Percentiles rank a stretch among this genome's conserved stretches.
Conservation (phyloP, 2,113 vertebrate species). For the Sceloporus tristichus region DNA sequence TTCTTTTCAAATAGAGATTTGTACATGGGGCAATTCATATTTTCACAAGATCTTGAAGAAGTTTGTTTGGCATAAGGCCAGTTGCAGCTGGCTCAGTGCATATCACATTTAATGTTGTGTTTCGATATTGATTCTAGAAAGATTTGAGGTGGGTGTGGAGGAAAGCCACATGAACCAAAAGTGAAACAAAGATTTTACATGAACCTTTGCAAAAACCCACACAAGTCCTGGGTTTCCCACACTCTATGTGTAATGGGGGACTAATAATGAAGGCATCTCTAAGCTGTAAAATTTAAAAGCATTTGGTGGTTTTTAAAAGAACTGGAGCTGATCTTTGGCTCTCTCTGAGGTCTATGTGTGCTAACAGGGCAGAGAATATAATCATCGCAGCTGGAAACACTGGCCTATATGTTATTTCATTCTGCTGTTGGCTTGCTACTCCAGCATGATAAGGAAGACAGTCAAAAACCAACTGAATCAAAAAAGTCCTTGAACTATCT, state of each 20-base stretch:
- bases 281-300: constrained; percentile 40
- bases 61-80: constrained; percentile 33
- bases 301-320: constrained; percentile 13
- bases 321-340: neutral
- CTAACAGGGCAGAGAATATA: neutral
- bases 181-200: constrained; percentile 32
- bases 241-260: accelerated
- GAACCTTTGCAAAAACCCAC: neutral
- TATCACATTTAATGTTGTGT: constrained; percentile 32
- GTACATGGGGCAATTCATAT: constrained; percentile 45
- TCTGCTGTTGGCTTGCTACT: neutral
- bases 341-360: neutral
- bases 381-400: neutral
- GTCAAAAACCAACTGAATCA: neutral
- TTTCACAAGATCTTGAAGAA: constrained; percentile 45
- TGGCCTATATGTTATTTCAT: constrained; percentile 26
- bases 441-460: neutral
- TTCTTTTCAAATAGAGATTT: constrained; percentile 37
- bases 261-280: constrained; percentile 32
- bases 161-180: constrained; percentile 5
- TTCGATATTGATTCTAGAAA: constrained; percentile 39
- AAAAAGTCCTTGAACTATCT: neutral
- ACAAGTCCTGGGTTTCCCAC: constrained; percentile 4
- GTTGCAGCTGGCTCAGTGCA: constrained; percentile 11
- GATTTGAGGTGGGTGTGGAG: constrained; percentile 35